These are phyloP conservation scores for Allobates femoralis DNA, from an alignment of 2,797 vertebrate species.

Conservation along the genomic window DNA sequence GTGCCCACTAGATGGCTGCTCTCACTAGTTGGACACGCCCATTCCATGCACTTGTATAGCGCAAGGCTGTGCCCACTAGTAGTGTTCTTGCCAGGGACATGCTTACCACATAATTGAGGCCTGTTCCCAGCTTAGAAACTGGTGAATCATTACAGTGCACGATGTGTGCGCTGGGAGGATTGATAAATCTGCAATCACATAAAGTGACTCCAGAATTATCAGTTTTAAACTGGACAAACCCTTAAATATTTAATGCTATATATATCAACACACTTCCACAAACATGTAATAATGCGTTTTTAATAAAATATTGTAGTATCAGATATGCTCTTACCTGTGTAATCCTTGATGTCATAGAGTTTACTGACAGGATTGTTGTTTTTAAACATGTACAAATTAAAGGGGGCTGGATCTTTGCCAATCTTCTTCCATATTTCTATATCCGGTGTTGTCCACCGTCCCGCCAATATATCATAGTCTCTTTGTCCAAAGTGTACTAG, in stretches of 20 bases:
- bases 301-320: not conserved
- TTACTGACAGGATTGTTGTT: constrained; percentile 99
- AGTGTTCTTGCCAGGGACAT: too few species aligned
- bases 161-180: too few species aligned
- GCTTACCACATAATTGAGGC: too few species aligned
- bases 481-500: constrained; percentile 94
- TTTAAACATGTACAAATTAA: constrained; percentile 97
- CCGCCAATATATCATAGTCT: constrained; percentile 96
- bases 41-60: too few species aligned
- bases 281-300: not conserved
- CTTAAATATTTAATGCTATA: not conserved
- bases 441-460: constrained; percentile 95
- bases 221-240: too few species aligned
- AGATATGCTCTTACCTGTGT: constrained; percentile 84
- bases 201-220: too few species aligned
- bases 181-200: too few species aligned
- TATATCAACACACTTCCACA: not conserved
- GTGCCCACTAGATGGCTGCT: too few species aligned
- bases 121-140: too few species aligned
- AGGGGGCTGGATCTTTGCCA: constrained; percentile 90
- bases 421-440: constrained; percentile 90
- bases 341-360: constrained; percentile 93
- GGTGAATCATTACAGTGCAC: too few species aligned
- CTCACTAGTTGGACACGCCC: too few species aligned
- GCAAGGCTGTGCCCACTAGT: too few species aligned